Percentiles rank a stretch among this genome's conserved stretches.
phyloP scores from a whole-genome alignment of 2,797 vertebrate genomes.

The Myotis pilosus region DNA sequence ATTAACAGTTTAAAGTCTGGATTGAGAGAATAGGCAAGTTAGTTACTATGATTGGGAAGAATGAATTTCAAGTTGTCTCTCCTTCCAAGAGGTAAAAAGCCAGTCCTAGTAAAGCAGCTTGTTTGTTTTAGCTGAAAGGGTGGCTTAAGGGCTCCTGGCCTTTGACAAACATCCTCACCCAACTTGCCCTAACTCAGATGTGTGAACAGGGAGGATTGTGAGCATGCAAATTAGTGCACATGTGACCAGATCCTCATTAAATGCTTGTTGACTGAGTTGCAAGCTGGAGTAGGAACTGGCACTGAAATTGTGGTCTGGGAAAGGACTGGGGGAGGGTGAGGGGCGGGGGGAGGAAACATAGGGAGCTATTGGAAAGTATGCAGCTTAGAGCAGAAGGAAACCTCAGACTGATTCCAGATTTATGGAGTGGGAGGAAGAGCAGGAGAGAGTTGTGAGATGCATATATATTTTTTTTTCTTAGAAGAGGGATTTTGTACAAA shows the following conservation, averaged over 20 bases:
- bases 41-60: neutral
- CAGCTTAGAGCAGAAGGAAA: neutral
- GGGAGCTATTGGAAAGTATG: neutral
- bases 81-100: neutral
- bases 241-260: constrained; percentile 44
- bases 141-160: neutral
- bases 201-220: neutral
- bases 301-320: neutral
- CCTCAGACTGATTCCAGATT: neutral
- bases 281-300: neutral
- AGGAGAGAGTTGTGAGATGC: neutral
- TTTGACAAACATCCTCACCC: constrained; percentile 30
- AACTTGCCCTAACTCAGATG: neutral
- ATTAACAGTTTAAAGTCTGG: neutral
- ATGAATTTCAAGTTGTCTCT: neutral
- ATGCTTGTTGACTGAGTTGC: neutral
- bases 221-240: neutral
- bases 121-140: constrained; percentile 30
- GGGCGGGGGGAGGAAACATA: neutral
- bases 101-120: neutral
- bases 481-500: neutral
- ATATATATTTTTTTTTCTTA: neutral
- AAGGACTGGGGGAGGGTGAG: neutral
- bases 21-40: neutral
- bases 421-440: neutral